phyloP scores from a whole-genome alignment of 2,797 vertebrate genomes.

The Neostethus bicornis region DNA sequence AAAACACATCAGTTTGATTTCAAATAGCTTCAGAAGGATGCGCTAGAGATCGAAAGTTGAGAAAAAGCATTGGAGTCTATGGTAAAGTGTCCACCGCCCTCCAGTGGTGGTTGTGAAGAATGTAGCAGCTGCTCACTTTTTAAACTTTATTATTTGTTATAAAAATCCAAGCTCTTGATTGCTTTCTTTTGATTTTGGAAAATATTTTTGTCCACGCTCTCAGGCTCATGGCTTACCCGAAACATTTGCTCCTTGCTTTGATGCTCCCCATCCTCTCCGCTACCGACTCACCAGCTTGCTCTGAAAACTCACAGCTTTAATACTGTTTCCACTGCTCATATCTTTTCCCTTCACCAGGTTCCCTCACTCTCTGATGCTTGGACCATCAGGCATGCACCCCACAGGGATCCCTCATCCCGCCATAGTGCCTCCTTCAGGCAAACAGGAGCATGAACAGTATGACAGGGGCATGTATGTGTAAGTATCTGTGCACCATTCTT shows the following conservation, averaged over 20 bases:
- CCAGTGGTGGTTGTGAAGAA: slow-evolving; percentile 41
- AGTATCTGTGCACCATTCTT: slow-evolving; percentile 40
- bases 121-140: neutral
- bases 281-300: neutral
- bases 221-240: slow-evolving; percentile 37
- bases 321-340: neutral
- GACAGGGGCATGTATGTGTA: slow-evolving; percentile 90
- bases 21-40: neutral
- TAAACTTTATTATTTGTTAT: neutral
- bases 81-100: slow-evolving; percentile 25
- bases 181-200: too few relatives aligned
- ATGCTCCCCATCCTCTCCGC: neutral
- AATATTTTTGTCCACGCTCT: slow-evolving; percentile 19
- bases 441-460: slow-evolving; percentile 93
- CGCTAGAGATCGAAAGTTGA: neutral
- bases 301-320: slow-evolving; percentile 15
- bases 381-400: slow-evolving; percentile 91
- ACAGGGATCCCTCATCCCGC: slow-evolving; percentile 96
- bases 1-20: neutral
- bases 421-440: slow-evolving; percentile 92
- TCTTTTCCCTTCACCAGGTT: slow-evolving; percentile 81
- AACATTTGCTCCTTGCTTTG: slow-evolving; percentile 29
- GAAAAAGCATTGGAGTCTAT: neutral
- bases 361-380: slow-evolving; percentile 93
- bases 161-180: neutral